Conservation (phyloP, 2,113 vertebrate species). For the Papio anubis region DNA sequence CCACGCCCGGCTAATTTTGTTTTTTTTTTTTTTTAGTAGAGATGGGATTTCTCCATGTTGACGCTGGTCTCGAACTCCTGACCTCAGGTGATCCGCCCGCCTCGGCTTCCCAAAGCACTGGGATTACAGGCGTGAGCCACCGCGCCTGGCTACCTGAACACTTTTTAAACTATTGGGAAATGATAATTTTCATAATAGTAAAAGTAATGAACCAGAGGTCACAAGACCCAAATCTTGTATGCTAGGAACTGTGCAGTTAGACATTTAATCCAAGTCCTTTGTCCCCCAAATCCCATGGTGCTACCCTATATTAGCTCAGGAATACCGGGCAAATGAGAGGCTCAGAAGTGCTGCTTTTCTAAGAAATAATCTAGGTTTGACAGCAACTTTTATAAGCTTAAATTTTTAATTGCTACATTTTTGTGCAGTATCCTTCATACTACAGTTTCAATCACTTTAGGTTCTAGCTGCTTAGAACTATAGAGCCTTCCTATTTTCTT, state of each 20-base stretch:
- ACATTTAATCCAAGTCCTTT: background rate
- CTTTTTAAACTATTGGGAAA: background rate
- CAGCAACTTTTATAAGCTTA: background rate
- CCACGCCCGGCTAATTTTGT: no score
- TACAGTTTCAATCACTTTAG: background rate
- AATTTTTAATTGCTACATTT: background rate
- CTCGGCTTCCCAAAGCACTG: no score
- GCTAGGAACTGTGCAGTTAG: background rate
- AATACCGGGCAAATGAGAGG: background rate
- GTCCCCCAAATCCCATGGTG: background rate
- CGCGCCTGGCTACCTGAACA: background rate
- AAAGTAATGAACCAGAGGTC: background rate
- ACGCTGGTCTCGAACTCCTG: no score
- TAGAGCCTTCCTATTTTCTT: background rate
- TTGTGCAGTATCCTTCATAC: background rate
- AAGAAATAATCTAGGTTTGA: background rate
- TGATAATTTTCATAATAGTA: background rate
- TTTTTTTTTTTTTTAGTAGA: no score
- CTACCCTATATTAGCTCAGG: background rate
- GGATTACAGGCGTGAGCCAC: no score
- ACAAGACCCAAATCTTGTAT: background rate
- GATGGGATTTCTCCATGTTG: no score
- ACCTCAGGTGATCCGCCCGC: no score
- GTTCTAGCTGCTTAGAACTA: background rate
- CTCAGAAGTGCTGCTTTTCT: background rate